These are phyloP conservation scores for Setophaga kirtlandii DNA, from an alignment of 2,113 vertebrate genomes.

Conservation along the genomic window DNA sequence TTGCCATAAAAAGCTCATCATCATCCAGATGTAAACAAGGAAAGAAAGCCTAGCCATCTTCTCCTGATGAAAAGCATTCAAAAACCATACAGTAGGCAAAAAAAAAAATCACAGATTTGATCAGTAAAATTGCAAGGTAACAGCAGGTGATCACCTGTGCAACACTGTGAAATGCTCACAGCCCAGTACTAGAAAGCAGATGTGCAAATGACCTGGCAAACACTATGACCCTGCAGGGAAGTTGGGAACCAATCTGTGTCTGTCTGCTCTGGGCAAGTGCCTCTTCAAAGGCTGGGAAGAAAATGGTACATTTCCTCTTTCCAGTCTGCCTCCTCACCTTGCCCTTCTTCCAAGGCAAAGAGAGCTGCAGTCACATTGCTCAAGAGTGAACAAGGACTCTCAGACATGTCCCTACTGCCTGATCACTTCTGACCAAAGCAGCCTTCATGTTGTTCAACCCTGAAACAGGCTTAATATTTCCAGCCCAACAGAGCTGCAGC, in stretches of 20 bases:
- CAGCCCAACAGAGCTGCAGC: background rate
- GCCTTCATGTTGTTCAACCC: background rate
- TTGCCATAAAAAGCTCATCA: background rate
- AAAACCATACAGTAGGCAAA: background rate
- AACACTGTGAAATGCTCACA: background rate
- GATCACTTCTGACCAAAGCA: background rate
- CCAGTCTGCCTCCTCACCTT: background rate
- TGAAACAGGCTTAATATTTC: background rate
- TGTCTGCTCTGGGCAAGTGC: background rate
- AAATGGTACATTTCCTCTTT: background rate
- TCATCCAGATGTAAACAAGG: background rate
- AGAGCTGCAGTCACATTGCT: background rate
- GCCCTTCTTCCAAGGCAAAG: background rate
- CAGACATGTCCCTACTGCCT: background rate
- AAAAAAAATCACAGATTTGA: background rate
- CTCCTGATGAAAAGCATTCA: background rate
- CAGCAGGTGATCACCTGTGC: background rate
- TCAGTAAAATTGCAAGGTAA: background rate
- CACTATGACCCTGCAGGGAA: rapidly evolving
- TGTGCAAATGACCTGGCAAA: background rate
- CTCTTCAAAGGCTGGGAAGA: background rate
- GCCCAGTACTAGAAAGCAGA: background rate
- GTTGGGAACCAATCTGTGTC: background rate
- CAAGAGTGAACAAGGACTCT: background rate
- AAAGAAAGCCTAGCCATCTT: background rate